These are phyloP conservation scores for Drosophila recens DNA, from an alignment of 2,888 invertebrate genomes.

Conservation along the genomic window DNA sequence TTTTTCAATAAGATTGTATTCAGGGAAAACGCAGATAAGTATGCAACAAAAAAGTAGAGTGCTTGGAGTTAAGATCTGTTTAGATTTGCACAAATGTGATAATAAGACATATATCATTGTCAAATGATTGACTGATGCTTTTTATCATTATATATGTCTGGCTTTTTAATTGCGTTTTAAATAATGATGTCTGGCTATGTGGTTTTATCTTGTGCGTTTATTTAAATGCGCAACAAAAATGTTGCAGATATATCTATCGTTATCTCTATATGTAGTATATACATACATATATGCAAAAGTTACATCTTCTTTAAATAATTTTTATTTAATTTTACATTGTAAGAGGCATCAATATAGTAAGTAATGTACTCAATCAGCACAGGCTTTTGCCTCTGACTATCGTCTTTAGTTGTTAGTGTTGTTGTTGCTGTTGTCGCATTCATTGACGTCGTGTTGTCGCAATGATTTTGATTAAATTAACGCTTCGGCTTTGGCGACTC, in stretches of 20 bases:
- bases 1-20: background rate
- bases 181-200: conserved; percentile 34
- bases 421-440: conserved; percentile 47
- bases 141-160: conserved; percentile 12
- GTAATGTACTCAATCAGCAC: conserved; percentile 34
- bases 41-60: conserved; percentile 50
- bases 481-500: conserved; percentile 56
- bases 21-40: conserved; percentile 46
- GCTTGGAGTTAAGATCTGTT: conserved; percentile 1
- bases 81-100: background rate
- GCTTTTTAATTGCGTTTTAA: conserved; percentile 50
- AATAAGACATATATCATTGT: conserved; percentile 23
- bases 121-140: conserved; percentile 18
- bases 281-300: background rate
- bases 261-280: background rate
- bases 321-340: conserved; percentile 9
- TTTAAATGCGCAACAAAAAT: conserved; percentile 26
- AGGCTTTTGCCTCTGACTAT: conserved; percentile 33
- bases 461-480: conserved; percentile 78
- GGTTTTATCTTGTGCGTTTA: conserved; percentile 24
- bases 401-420: conserved; percentile 28
- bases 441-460: conserved; percentile 68
- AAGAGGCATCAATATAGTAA: conserved; percentile 22
- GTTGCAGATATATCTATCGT: conserved; percentile 10
- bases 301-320: conserved; percentile 21